Evolutionary conservation across 2,888 invertebrate genomes (phyloP).

Genomic region (Hetaerina titia): DNA sequence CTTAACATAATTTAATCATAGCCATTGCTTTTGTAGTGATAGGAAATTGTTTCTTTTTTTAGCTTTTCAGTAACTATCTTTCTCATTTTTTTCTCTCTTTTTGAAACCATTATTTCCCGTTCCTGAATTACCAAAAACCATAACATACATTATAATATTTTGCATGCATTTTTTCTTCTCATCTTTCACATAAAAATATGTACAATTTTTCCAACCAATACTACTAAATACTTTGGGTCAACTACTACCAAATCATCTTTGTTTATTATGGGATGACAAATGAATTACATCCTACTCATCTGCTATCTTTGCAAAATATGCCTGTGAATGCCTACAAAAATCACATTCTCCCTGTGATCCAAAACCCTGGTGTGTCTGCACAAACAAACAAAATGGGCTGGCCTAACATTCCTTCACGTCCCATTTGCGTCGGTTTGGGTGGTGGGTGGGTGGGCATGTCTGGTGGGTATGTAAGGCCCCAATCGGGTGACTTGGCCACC

Average conservation of each 20-base stretch:
- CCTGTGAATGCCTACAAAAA: conserved; percentile 19
- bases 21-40: conserved; percentile 3
- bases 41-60: background rate
- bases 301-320: background rate
- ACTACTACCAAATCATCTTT: background rate
- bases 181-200: background rate
- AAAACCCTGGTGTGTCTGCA: background rate
- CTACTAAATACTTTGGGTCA: background rate
- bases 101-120: conserved; percentile 53
- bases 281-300: background rate
- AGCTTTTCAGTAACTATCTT: conserved; percentile 62
- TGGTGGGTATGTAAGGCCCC: conserved; percentile 4
- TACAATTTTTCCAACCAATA: background rate
- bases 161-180: background rate
- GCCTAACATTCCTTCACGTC: background rate
- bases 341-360: background rate
- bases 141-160: conserved; percentile 22
- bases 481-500: conserved; percentile 58
- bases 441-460: background rate
- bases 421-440: background rate
- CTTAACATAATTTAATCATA: background rate
- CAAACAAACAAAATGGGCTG: conserved; percentile 13
- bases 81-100: conserved; percentile 66
- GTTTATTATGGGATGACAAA: background rate
- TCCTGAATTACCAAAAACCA: conserved; percentile 47